Evolutionary conservation across 1,140 invertebrate species (phyloP).

Genomic region (Microvelia longipes): DNA sequence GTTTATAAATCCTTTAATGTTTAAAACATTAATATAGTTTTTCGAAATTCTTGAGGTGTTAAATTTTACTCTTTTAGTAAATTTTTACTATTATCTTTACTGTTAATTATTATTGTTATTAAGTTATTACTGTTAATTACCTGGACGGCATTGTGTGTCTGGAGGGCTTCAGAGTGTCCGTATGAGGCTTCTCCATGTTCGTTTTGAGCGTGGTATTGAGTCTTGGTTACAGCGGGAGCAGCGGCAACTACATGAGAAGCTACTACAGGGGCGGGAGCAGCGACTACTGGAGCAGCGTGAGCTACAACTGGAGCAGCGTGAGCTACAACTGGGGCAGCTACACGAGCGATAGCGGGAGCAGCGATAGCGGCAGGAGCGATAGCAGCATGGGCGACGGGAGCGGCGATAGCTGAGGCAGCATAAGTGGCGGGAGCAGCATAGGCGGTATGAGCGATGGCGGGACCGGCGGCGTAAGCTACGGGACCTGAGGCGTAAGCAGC

Average conservation of each 20-base stretch:
- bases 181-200: conserved; percentile 38
- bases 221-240: conserved; percentile 22
- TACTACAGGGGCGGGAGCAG: conserved; percentile 11
- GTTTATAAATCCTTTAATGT: no score
- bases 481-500: conserved; percentile 15
- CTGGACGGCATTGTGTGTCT: conserved; percentile 36
- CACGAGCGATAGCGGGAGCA: conserved; percentile 7
- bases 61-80: no score
- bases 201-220: conserved; percentile 41
- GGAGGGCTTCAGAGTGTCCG: conserved; percentile 38
- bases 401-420: conserved; percentile 13
- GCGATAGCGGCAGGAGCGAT: conserved; percentile 15
- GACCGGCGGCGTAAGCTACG: conserved; percentile 11
- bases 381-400: conserved; percentile 20
- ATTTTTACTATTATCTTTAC: no score
- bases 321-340: conserved; percentile 10
- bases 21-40: no score
- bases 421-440: conserved; percentile 15
- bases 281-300: conserved; percentile 12
- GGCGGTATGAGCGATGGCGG: conserved; percentile 20
- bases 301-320: conserved; percentile 11
- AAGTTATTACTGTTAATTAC: conserved; percentile 1
- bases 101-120: no score
- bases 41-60: no score
- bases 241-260: conserved; percentile 19